phyloP scores from a whole-genome alignment of 1,140 invertebrate species.

The Diploscapter pachys region DNA sequence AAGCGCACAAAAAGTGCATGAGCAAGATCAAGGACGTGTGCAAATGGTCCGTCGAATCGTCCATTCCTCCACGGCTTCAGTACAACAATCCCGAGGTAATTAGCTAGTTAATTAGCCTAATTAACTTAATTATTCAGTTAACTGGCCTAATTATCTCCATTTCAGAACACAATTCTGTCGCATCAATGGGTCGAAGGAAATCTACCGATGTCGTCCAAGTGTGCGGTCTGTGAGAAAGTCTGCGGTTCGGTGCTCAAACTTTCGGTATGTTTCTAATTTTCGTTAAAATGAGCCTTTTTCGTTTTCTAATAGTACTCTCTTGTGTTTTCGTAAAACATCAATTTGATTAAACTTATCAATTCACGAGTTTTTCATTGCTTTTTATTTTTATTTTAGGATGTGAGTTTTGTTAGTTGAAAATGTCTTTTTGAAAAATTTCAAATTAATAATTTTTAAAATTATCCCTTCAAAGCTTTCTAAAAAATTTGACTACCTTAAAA shows the following conservation, averaged over 20 bases:
- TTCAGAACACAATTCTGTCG: constrained; percentile 83
- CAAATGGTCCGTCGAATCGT: constrained; percentile 92
- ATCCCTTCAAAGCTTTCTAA: too few relatives aligned
- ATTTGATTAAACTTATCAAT: too few relatives aligned
- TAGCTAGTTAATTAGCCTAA: too few relatives aligned
- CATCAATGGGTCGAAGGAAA: constrained; percentile 98
- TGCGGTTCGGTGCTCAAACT: constrained; percentile 89
- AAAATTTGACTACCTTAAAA: too few relatives aligned
- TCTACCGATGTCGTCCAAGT: constrained; percentile 86
- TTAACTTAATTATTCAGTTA: neutral
- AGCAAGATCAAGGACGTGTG: constrained; percentile 85
- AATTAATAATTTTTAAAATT: too few relatives aligned
- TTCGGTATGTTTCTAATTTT: constrained; percentile 62
- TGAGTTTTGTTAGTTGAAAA: too few relatives aligned
- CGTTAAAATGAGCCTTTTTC: too few relatives aligned
- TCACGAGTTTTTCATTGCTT: constrained; percentile 9
- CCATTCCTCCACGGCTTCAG: constrained; percentile 68
- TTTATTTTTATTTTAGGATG: constrained; percentile 3
- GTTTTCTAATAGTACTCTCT: too few relatives aligned
- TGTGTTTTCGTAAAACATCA: too few relatives aligned
- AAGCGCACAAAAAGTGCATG: constrained; percentile 88
- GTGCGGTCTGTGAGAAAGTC: constrained; percentile 87
- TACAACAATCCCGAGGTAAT: constrained; percentile 82
- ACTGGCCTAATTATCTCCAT: constrained; percentile 46
- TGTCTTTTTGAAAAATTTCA: too few relatives aligned